Evolutionary conservation across 2,888 invertebrate genomes (phyloP).

Genomic region (Strigamia maritima): DNA sequence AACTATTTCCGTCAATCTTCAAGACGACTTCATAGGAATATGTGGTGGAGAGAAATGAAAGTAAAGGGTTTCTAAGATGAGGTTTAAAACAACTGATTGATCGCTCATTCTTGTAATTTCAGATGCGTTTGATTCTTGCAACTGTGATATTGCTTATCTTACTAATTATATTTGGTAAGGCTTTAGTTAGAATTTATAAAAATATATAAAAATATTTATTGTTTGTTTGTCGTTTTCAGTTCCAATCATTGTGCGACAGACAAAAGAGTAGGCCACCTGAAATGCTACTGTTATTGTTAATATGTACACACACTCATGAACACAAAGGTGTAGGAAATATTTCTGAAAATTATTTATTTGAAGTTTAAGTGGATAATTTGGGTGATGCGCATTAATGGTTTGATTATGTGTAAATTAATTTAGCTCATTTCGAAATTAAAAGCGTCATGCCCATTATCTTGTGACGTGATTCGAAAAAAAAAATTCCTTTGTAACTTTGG

Average conservation of each 20-base stretch:
- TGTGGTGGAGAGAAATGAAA: constrained; percentile 41
- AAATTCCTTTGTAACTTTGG: not conserved
- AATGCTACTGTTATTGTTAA: not conserved
- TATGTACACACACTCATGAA: not conserved
- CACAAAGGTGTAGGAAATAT: not conserved
- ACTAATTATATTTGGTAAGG: constrained; percentile 39
- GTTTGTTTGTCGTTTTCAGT: not conserved
- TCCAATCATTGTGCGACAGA: constrained; percentile 9
- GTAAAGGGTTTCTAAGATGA: not conserved
- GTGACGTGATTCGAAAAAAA: not conserved
- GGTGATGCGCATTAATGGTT: not conserved
- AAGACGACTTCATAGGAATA: constrained; percentile 35
- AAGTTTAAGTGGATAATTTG: not conserved
- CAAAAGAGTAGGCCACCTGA: not conserved
- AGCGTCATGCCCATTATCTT: not conserved
- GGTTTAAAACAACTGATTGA: not conserved
- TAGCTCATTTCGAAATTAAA: too few relatives aligned
- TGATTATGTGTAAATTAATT: too few relatives aligned
- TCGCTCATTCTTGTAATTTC: not conserved
- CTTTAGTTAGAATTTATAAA: not conserved
- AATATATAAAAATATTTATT: not conserved
- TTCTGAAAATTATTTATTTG: not conserved
- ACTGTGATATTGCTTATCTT: constrained; percentile 39
- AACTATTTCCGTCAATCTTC: constrained; percentile 37
- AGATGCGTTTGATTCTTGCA: constrained; percentile 40